Base-by-base conservation (phyloP, 2,797 vertebrate species). In the Gambelia wislizenii region DNA sequence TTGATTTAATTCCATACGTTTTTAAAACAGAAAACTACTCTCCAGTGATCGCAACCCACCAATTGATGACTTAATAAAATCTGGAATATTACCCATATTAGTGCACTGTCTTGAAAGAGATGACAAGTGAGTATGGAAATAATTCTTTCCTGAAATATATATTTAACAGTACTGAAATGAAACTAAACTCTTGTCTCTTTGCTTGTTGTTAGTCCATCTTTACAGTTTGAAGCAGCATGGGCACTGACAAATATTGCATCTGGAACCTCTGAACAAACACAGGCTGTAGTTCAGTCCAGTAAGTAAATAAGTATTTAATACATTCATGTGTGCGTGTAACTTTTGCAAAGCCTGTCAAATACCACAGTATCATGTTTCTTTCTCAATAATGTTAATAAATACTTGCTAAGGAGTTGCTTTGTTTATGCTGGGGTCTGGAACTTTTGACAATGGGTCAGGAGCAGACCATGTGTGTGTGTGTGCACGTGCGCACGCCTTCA, bases 161-260 rank as follows among this genome's bases (percentile, higher is more conserved):
- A 0, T 82, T 77, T 27, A 2, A 8, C 5, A 79, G 2, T 0
- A 72, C 36, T 89, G 33, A 0, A 0, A 2, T 72, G 33, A 84
- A 89, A 79, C 49, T 36, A 52, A 76, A 56, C 33, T 14, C 14
- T 44, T 85, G 0, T 69, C 70, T 56, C 6, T 0, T 0, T 86
- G 30, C 75, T 22, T 85, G 36, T 83, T 14, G 94, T 93, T 93
- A 99, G 99, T 97, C 99, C 99, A 4, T 99, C 99, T 95, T 98
- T 99, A 93, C 99, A 99, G 97, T 99, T 99, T 94, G 99, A 99
- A 96, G 99, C 99, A 85, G 99, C 99, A 2, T 99, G 99, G 99
- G 99, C 99, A 96, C 96, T 99, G 94, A 99, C 99, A 96, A 99
- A 99, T 97, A 99, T 99, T 72, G 99, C 99, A 4, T 99, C 99